Percentiles rank a stretch among this genome's conserved stretches.
phyloP scores from a whole-genome alignment of 2,797 vertebrate genomes.

The Pogonophryne albipinna region DNA sequence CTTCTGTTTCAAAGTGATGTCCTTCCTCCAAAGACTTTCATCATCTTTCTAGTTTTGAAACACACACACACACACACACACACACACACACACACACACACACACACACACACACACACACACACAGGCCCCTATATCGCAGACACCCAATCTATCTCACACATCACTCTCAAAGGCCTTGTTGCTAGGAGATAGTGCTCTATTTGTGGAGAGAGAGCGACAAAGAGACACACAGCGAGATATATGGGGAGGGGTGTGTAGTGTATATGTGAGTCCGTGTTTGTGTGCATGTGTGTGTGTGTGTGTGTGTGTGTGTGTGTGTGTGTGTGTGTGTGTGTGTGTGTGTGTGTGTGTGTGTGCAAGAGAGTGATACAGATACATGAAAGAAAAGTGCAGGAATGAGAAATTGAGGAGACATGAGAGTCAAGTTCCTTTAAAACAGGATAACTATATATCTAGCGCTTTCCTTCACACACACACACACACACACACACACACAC shows the following conservation, averaged over 20 bases:
- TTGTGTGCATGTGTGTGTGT: neutral
- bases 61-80: constrained; percentile 27
- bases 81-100: constrained; percentile 9
- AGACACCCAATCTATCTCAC: constrained; percentile 68
- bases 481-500: neutral
- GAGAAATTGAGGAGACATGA: constrained; percentile 38
- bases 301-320: neutral
- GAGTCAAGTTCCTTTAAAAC: constrained; percentile 55
- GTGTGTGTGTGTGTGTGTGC: neutral
- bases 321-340: constrained; percentile 1
- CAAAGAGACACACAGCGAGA: constrained; percentile 50
- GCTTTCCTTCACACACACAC: neutral
- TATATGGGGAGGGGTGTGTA: constrained; percentile 4
- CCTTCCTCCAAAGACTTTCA: constrained; percentile 63
- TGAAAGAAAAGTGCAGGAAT: constrained; percentile 40
- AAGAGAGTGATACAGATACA: constrained; percentile 15
- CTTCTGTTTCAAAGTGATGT: constrained; percentile 56
- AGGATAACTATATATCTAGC: constrained; percentile 21
- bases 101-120: constrained; percentile 18
- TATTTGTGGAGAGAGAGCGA: constrained; percentile 69
- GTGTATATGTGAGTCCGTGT: neutral
- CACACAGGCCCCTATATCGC: constrained; percentile 53
- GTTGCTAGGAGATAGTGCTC: constrained; percentile 79
- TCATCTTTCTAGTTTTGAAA: constrained; percentile 60
- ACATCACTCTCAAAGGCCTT: constrained; percentile 70